A percentile compares a stretch with the other conserved stretches of the same genome.
phyloP scores from a whole-genome alignment of 1,140 invertebrate species.

The Sycophila sp. region DNA sequence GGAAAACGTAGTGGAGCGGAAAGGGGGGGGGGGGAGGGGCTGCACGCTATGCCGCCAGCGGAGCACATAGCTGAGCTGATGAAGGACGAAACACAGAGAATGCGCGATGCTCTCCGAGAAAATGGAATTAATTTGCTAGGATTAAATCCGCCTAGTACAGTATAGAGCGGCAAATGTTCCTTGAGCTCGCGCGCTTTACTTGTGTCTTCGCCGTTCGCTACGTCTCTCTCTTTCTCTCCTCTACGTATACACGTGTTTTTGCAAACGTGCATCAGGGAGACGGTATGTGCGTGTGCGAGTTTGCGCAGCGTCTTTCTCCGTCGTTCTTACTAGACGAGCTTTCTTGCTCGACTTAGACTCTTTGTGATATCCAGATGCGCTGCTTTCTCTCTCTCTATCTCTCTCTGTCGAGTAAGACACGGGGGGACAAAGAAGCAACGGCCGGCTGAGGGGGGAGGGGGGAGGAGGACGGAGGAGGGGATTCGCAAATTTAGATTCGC shows the following conservation, averaged over 20 bases:
- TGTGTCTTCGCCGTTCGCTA: background rate
- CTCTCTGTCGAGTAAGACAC: background rate
- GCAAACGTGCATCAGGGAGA: too few species aligned
- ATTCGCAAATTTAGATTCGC: constrained; percentile 4
- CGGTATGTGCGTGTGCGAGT: too few species aligned
- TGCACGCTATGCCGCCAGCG: constrained; percentile 49
- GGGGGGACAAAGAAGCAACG: too few species aligned
- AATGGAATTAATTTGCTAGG: constrained; percentile 67
- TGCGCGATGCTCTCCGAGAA: constrained; percentile 64
- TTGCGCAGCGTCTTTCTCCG: too few species aligned
- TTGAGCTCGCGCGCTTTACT: constrained; percentile 48
- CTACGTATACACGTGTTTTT: too few species aligned
- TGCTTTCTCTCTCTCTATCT: too few species aligned
- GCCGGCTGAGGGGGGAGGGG: background rate
- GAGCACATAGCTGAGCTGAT: constrained; percentile 61
- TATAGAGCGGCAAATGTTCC: constrained; percentile 57
- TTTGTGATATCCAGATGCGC: too few species aligned
- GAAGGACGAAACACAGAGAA: constrained; percentile 66
- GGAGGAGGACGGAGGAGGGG: background rate
- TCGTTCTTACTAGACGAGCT: too few species aligned
- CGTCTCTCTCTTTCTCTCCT: background rate
- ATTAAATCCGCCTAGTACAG: constrained; percentile 62
- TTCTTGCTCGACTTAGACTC: too few species aligned
- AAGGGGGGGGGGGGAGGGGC: constrained; percentile 15
- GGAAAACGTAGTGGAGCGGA: constrained; percentile 27